Base-by-base conservation (phyloP, 2,113 vertebrate genomes). In the Acanthisitta chloris region DNA sequence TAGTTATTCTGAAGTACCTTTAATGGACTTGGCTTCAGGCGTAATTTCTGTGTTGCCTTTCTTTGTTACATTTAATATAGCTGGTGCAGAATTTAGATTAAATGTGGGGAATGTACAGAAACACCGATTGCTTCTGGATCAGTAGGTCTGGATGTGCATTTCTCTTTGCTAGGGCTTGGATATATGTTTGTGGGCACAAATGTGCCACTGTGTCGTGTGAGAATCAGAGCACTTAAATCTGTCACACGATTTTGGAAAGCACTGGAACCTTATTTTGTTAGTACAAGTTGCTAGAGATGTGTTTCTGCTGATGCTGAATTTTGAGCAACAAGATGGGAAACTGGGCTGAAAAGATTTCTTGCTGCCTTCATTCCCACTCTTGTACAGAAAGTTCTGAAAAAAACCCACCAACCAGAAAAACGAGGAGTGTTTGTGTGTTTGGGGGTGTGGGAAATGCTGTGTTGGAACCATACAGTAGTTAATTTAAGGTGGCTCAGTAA, bases 21-120 rank as follows among this genome's bases (percentile, higher is more conserved):
- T 99, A 99, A 99, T 99, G 99, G 99, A 99, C 98, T 99, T 98
- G 98, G 98, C 99, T 99, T 97, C 98, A 98, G 98, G 98, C 98
- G 11, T 98, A 97, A 97, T 98, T 98, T 98, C 96, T 98, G 95
- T 95, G 97, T 98, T 98, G 97, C 97, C 96, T 98, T 98, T 97
- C 97, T 98, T 98, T 98, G 97, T 98, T 98, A 96, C 95, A 81
- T 96, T 97, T 97, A 98, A 98, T 97, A 97, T 96, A 98, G 90
- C 95, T 93, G 96, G 96, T 97, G 90, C 96, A 94, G 97, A 97
- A 97, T 97, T 97, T 96, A 96, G 97, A 98, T 97, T 95, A 97
- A 97, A 97, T 91, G 80, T 78, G 88, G 91, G 54, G 83, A 97
- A 96, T 86, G 94, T 95, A 94, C 86, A 97, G 97, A 95, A 97